Conservation (phyloP, 1,140 invertebrate species). For the Lepidotrigona ventralis region DNA sequence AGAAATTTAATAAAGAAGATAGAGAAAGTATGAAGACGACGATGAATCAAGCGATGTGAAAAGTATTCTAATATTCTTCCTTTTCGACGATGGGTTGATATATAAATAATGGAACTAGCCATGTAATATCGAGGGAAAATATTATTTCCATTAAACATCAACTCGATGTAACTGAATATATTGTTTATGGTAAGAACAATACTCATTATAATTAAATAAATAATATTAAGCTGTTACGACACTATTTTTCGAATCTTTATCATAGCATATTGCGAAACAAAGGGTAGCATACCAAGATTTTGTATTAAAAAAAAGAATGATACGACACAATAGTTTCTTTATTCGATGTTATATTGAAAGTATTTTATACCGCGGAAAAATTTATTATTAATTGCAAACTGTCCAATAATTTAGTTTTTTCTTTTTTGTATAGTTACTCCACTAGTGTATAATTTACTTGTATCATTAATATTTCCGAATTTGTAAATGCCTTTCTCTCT, state of each 20-base stretch:
- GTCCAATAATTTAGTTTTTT: neutral
- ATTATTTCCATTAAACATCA: slow-evolving; percentile 15
- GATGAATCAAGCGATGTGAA: neutral
- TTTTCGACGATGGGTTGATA: slow-evolving; percentile 10
- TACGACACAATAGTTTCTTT: neutral
- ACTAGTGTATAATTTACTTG: neutral
- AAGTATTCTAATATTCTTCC: neutral
- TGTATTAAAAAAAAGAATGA: slow-evolving; percentile 30
- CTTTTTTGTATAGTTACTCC: no score
- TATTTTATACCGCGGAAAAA: neutral
- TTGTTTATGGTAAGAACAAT: slow-evolving; percentile 38
- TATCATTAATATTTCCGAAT: neutral
- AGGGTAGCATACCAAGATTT: slow-evolving; percentile 27
- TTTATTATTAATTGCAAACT: neutral
- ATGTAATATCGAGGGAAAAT: neutral
- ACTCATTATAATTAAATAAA: slow-evolving; percentile 34
- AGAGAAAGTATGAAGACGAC: neutral
- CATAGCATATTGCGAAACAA: slow-evolving; percentile 23
- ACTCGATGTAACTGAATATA: slow-evolving; percentile 23
- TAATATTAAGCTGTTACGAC: slow-evolving; percentile 44
- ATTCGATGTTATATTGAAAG: neutral
- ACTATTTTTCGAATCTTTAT: slow-evolving; percentile 53
- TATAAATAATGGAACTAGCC: neutral
- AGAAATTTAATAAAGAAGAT: neutral
- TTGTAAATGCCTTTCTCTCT: neutral